phyloP scores from a whole-genome alignment of 2,888 invertebrate species.

The Acanthosepion pharaonis region DNA sequence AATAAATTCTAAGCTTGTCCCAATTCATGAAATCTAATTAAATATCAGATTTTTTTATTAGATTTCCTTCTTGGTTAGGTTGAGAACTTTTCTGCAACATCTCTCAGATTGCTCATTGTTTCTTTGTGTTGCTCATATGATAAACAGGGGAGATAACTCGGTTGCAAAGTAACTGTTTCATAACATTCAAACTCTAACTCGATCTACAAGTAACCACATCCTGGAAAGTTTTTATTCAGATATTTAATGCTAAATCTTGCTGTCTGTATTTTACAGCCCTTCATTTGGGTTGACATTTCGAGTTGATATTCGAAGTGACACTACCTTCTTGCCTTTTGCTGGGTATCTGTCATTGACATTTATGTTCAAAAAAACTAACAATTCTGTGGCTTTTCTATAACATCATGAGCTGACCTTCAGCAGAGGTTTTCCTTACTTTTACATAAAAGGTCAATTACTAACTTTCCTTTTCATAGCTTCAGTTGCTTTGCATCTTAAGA shows the following conservation, averaged over 20 bases:
- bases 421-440: neutral
- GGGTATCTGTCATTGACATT: neutral
- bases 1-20: too few species aligned
- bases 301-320: neutral
- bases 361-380: neutral
- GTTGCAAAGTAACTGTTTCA: too few species aligned
- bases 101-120: too few species aligned
- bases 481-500: neutral
- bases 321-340: neutral
- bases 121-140: too few species aligned
- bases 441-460: slow-evolving; percentile 22
- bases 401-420: neutral
- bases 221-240: neutral
- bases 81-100: too few species aligned
- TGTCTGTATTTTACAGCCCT: too few species aligned
- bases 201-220: neutral
- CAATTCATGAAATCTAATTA: too few species aligned
- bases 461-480: neutral
- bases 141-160: too few species aligned
- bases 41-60: too few species aligned
- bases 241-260: neutral
- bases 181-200: neutral
- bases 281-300: neutral
- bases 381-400: neutral
- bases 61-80: too few species aligned